Percentiles rank a stretch among this genome's conserved stretches.
Conservation (phyloP, 1,140 invertebrate species). For the Nixonia krombeini region DNA sequence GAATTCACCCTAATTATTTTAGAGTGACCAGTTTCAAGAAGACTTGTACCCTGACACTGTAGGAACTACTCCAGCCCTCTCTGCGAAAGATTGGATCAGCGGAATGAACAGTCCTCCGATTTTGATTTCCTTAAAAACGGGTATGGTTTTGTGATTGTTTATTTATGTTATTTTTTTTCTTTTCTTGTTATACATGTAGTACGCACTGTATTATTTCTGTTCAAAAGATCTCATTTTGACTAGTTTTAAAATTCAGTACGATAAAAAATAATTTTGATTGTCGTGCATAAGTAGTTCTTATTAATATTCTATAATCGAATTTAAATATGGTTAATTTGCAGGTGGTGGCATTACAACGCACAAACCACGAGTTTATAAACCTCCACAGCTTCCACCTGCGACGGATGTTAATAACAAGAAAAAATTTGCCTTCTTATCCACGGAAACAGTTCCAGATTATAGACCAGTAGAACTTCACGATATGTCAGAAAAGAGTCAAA, state of each 20-base stretch:
- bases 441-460: slow-evolving; percentile 88
- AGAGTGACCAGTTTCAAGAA: slow-evolving; percentile 86
- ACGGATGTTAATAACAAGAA: slow-evolving; percentile 84
- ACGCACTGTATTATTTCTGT: too few relatives aligned
- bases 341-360: slow-evolving; percentile 80
- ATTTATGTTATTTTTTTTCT: too few relatives aligned
- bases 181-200: too few relatives aligned
- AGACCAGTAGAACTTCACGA: slow-evolving; percentile 75
- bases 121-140: slow-evolving; percentile 87
- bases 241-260: too few relatives aligned
- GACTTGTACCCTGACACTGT: slow-evolving; percentile 95
- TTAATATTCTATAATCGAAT: too few relatives aligned
- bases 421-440: slow-evolving; percentile 88
- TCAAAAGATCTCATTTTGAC: too few relatives aligned
- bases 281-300: too few relatives aligned
- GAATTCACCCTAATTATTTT: too few relatives aligned
- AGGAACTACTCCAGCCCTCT: slow-evolving; percentile 84
- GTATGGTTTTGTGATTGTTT: slow-evolving; percentile 59
- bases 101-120: slow-evolving; percentile 87
- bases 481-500: slow-evolving; percentile 78
- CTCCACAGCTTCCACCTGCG: slow-evolving; percentile 64
- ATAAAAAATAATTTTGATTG: too few relatives aligned
- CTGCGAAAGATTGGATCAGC: slow-evolving; percentile 90
- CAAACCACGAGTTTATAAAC: slow-evolving; percentile 78
- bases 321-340: slow-evolving; percentile 48